These are phyloP conservation scores for Dysmachus trigonus DNA, from an alignment of 2,888 invertebrate species.

Conservation along the genomic window DNA sequence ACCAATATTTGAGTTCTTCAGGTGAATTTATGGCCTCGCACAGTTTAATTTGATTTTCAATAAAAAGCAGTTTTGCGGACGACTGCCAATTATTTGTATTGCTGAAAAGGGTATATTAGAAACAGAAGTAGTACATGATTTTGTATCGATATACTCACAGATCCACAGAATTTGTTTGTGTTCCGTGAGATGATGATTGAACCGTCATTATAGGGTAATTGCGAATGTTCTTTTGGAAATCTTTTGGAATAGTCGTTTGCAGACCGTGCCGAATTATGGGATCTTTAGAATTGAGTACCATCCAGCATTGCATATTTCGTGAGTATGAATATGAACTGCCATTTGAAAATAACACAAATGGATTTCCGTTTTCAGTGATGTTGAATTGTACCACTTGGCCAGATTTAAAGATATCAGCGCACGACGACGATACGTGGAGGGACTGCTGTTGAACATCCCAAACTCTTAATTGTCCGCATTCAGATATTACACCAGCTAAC, in stretches of 20 bases:
- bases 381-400: constrained; percentile 70
- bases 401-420: constrained; percentile 60
- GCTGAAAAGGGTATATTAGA: constrained; percentile 50
- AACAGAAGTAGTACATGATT: neutral
- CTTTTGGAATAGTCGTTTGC: constrained; percentile 62
- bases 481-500: constrained; percentile 62
- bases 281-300: constrained; percentile 67
- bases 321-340: constrained; percentile 88
- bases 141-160: constrained; percentile 55
- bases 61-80: constrained; percentile 60
- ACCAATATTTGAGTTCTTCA: constrained; percentile 63
- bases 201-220: constrained; percentile 61
- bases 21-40: constrained; percentile 61
- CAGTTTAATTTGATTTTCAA: constrained; percentile 64
- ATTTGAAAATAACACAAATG: constrained; percentile 84
- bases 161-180: constrained; percentile 49
- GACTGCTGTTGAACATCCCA: constrained; percentile 58
- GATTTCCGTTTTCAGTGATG: constrained; percentile 77
- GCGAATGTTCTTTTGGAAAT: constrained; percentile 59
- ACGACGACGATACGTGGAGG: constrained; percentile 58
- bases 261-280: constrained; percentile 66
- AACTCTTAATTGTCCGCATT: constrained; percentile 61
- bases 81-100: constrained; percentile 61
- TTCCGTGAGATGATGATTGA: constrained; percentile 58
- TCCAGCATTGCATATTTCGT: constrained; percentile 78